Conservation (phyloP, 2,113 vertebrate species). For the Albula goreensis region DNA sequence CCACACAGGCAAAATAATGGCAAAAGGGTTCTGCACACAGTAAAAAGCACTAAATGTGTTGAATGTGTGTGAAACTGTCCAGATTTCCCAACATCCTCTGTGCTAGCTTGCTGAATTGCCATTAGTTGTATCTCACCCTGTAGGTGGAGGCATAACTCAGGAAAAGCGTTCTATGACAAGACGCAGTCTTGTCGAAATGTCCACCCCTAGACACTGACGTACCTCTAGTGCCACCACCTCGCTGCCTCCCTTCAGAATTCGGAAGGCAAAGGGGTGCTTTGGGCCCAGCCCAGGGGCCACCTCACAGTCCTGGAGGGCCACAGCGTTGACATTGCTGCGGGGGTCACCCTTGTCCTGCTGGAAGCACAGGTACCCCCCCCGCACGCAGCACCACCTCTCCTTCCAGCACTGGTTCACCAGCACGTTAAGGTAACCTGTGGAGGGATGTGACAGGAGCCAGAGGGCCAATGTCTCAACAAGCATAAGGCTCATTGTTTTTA, state of each 20-base stretch:
- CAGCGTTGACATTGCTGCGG: constrained; percentile 72
- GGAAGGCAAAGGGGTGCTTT: constrained; percentile 91
- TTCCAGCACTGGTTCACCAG: constrained; percentile 89
- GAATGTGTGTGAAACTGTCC: background rate
- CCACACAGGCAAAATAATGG: no score
- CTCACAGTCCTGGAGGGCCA: constrained; percentile 82
- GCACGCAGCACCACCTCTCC: constrained; percentile 88
- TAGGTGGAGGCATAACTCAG: no score
- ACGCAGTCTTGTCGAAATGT: background rate
- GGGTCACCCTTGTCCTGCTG: constrained; percentile 82
- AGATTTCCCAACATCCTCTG: background rate
- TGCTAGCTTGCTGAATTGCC: no score
- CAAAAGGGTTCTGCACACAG: no score
- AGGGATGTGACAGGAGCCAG: background rate
- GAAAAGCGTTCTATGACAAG: background rate
- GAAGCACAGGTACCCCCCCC: constrained; percentile 80
- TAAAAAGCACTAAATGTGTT: no score
- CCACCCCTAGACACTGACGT: background rate
- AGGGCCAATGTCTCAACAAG: background rate
- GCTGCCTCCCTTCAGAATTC: constrained; percentile 79
- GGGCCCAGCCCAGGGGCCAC: constrained; percentile 87
- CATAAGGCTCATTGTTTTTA: no score
- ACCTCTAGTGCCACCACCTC: constrained; percentile 88
- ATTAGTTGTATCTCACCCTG: no score
- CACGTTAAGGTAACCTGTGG: constrained; percentile 82